phyloP scores from a whole-genome alignment of 2,797 vertebrate species.

The Lagocephalus sceleratus region DNA sequence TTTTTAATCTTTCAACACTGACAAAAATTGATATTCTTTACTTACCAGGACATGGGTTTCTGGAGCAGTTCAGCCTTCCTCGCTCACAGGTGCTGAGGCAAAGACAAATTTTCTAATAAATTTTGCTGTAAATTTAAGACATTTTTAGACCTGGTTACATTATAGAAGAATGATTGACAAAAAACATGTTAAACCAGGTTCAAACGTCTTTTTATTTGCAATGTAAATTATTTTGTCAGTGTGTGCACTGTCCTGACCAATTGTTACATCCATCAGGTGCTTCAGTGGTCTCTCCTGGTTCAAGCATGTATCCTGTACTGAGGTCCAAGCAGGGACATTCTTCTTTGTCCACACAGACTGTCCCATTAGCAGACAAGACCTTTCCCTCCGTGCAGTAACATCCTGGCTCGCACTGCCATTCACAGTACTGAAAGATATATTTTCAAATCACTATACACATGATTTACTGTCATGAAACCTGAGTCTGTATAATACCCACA shows the following conservation, averaged over 20 bases:
- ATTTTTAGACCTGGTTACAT: too few species aligned
- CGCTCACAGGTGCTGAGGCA: conserved; percentile 79
- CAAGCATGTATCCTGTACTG: conserved; percentile 63
- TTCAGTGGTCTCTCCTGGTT: conserved; percentile 54
- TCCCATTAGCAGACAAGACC: conserved; percentile 76
- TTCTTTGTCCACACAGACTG: conserved; percentile 68
- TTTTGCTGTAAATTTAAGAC: background rate
- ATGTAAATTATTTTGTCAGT: background rate
- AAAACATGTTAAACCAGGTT: too few species aligned
- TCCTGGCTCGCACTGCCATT: conserved; percentile 84
- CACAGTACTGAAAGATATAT: conserved; percentile 70
- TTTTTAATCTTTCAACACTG: background rate
- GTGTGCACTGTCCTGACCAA: conserved; percentile 75
- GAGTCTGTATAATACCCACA: conserved; percentile 65
- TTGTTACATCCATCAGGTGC: conserved; percentile 81
- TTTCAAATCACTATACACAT: background rate
- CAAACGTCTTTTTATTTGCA: too few species aligned
- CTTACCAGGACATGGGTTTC: conserved; percentile 78
- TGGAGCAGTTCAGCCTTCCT: conserved; percentile 79
- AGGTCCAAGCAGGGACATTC: conserved; percentile 83
- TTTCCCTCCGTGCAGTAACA: conserved; percentile 84
- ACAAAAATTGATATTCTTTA: background rate
- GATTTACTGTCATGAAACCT: background rate
- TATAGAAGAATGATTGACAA: too few species aligned
- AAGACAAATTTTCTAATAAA: background rate